phyloP scores from a whole-genome alignment of 2,797 vertebrate genomes.

The Atherinosoma microstoma region DNA sequence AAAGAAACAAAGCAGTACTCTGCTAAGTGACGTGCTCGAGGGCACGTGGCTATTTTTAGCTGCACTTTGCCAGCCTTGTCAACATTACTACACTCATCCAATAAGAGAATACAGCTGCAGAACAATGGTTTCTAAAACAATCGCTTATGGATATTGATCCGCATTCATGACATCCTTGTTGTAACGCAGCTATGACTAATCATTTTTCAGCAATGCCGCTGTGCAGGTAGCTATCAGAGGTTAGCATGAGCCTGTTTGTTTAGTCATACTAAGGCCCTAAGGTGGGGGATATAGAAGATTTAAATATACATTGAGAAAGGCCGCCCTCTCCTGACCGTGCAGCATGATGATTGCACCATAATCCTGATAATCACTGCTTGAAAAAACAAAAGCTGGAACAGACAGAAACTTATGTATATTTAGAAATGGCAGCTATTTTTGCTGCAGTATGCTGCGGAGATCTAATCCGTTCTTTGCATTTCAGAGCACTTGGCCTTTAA shows the following conservation, averaged over 20 bases:
- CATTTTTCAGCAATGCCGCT: not conserved
- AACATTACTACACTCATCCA: slow-evolving; percentile 42
- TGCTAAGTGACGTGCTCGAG: slow-evolving; percentile 38
- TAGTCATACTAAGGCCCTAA: slow-evolving; percentile 12
- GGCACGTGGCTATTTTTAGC: slow-evolving; percentile 66
- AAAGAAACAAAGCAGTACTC: slow-evolving; percentile 38
- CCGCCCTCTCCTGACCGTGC: slow-evolving; percentile 59
- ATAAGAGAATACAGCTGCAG: slow-evolving; percentile 25
- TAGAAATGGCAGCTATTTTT: slow-evolving; percentile 8
- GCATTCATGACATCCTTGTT: slow-evolving; percentile 6
- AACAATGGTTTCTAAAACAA: slow-evolving; percentile 33
- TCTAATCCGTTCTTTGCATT: slow-evolving; percentile 12
- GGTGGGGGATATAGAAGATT: not conserved
- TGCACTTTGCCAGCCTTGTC: slow-evolving; percentile 49
- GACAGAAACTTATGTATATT: not conserved
- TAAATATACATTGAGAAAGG: slow-evolving; percentile 26
- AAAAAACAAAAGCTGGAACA: not conserved
- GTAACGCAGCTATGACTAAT: slow-evolving; percentile 6
- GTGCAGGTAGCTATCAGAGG: slow-evolving; percentile 1
- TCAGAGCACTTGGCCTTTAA: slow-evolving; percentile 29
- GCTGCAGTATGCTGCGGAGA: not conserved
- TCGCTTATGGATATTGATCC: slow-evolving; percentile 7
- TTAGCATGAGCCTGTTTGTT: slow-evolving; percentile 7
- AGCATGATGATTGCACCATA: not conserved
- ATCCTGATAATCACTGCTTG: not conserved